Conservation (phyloP, 2,113 vertebrate genomes). For the Gymnobelideus leadbeateri region DNA sequence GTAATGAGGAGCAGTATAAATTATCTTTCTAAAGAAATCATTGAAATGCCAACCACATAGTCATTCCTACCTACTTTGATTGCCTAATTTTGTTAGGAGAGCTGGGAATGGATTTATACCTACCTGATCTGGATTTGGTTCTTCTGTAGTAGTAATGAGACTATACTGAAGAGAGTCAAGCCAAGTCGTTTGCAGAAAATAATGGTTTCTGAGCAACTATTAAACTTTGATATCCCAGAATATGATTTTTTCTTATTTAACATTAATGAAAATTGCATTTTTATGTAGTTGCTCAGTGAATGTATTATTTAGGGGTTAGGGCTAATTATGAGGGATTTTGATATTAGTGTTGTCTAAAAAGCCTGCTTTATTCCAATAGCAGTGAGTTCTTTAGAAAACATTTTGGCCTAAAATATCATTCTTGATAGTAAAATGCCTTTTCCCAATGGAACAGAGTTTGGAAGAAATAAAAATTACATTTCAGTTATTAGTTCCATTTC, state of each 20-base stretch:
- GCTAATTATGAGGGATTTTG: neutral
- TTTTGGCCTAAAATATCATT: neutral
- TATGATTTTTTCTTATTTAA: neutral
- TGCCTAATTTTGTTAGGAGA: conserved; percentile 51
- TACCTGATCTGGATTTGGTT: conserved; percentile 31
- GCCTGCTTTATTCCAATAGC: conserved; percentile 42
- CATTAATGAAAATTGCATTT: neutral
- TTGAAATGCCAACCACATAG: conserved; percentile 17
- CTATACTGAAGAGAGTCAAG: conserved; percentile 36
- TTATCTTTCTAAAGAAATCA: conserved; percentile 40
- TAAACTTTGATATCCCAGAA: conserved; percentile 30
- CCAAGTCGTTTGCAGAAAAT: conserved; percentile 66
- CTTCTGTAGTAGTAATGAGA: conserved; percentile 60
- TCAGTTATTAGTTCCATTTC: conserved; percentile 27
- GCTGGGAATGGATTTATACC: conserved; percentile 18
- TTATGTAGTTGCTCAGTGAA: neutral
- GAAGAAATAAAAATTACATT: neutral
- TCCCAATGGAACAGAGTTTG: neutral
- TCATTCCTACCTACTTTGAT: conserved; percentile 66
- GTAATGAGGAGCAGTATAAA: conserved; percentile 13
- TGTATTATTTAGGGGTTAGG: neutral
- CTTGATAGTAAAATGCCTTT: neutral
- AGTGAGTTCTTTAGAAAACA: conserved; percentile 21
- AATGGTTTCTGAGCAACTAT: conserved; percentile 10
- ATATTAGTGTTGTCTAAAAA: neutral